Evolutionary conservation across 2,888 invertebrate species (phyloP).

Genomic region (Hirtodrosophila alboralis): DNA sequence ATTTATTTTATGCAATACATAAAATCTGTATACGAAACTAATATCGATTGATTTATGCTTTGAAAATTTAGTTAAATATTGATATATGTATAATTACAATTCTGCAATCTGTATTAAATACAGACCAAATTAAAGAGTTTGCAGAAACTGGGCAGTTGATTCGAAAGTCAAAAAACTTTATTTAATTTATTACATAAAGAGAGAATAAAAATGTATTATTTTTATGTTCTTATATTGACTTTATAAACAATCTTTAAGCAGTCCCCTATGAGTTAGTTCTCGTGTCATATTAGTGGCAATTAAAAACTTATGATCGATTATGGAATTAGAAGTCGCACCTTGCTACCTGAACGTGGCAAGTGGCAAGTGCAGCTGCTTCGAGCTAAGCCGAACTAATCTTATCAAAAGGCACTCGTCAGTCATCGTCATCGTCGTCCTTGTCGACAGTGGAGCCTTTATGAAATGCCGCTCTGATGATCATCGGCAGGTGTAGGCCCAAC

Average conservation of each 20-base stretch:
- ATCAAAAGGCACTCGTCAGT: constrained; percentile 64
- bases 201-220: background rate
- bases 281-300: constrained; percentile 60
- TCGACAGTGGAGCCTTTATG: constrained; percentile 44
- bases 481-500: constrained; percentile 58
- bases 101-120: too few relatives aligned
- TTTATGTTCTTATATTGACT: background rate
- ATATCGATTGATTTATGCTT: too few relatives aligned
- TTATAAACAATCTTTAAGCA: background rate
- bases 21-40: too few relatives aligned
- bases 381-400: constrained; percentile 64
- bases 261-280: constrained; percentile 3
- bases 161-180: too few relatives aligned
- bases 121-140: too few relatives aligned
- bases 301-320: constrained; percentile 71
- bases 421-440: constrained; percentile 23
- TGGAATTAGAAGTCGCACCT: constrained; percentile 36
- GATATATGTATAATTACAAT: too few relatives aligned
- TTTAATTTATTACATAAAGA: too few relatives aligned
- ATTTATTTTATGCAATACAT: too few relatives aligned
- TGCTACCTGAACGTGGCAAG: constrained; percentile 57
- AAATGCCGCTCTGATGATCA: constrained; percentile 29
- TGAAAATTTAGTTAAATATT: too few relatives aligned
- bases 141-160: too few relatives aligned
- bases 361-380: constrained; percentile 47